Percentiles rank a stretch among this genome's conserved stretches.
phyloP scores from a whole-genome alignment of 1,140 invertebrate species.

The Eumaeus atala region DNA sequence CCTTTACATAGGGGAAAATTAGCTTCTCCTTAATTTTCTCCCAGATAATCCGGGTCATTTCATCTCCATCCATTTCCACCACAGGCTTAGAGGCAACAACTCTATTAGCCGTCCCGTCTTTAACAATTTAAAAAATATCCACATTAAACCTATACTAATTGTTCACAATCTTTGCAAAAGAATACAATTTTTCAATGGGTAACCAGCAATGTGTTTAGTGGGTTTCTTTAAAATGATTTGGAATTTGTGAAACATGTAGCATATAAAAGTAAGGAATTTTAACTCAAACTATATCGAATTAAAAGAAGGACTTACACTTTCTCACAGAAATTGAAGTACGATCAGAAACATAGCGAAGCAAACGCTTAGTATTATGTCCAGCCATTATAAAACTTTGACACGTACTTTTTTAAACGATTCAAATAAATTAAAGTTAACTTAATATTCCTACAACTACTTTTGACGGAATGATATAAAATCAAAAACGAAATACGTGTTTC shows the following conservation, averaged over 20 bases:
- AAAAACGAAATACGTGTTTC: background rate
- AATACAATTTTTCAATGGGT: too few relatives aligned
- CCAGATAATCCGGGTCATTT: conserved; percentile 94
- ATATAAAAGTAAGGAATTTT: background rate
- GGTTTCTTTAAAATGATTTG: too few relatives aligned
- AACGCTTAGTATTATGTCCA: conserved; percentile 37
- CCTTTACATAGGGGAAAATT: conserved; percentile 92
- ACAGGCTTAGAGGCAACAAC: conserved; percentile 83
- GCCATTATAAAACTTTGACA: conserved; percentile 30
- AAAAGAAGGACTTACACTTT: conserved; percentile 53
- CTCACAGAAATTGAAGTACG: conserved; percentile 30
- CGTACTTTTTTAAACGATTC: background rate
- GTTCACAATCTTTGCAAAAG: too few relatives aligned
- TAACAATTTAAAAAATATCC: conserved; percentile 26
- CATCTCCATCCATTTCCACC: conserved; percentile 95
- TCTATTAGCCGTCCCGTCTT: conserved; percentile 76
- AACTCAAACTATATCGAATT: background rate
- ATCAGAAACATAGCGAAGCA: conserved; percentile 46
- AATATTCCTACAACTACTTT: too few relatives aligned
- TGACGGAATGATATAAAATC: too few relatives aligned
- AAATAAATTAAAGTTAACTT: conserved; percentile 3
- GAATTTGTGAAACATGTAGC: too few relatives aligned
- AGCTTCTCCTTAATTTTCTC: conserved; percentile 91
- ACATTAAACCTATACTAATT: background rate
- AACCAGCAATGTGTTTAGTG: too few relatives aligned